Percentiles rank a stretch among this genome's conserved stretches.
Conservation (phyloP, 1,140 invertebrate genomes). For the Odontomachus brunneus region DNA sequence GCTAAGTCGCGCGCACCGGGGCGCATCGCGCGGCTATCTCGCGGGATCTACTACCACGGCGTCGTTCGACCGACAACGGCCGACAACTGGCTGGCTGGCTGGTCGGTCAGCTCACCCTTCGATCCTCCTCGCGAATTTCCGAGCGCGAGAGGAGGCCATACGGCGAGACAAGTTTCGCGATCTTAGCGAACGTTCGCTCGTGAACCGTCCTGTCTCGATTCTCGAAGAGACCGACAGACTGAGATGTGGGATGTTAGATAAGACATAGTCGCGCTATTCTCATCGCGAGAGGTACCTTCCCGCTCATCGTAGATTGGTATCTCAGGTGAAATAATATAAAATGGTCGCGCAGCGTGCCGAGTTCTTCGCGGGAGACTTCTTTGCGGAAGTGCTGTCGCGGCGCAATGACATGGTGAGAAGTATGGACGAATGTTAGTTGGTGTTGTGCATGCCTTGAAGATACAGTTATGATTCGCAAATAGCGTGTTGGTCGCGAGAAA, state of each 20-base stretch:
- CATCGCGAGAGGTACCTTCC: background rate
- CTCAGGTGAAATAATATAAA: background rate
- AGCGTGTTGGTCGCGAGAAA: background rate
- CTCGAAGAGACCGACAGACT: conserved; percentile 22
- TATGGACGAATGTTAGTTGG: background rate
- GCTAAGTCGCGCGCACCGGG: conserved; percentile 71
- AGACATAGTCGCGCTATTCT: background rate
- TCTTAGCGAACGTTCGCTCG: background rate
- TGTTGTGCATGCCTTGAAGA: background rate
- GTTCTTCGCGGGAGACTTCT: too few species aligned
- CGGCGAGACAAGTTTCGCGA: background rate
- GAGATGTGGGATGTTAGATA: conserved; percentile 13
- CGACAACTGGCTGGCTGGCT: conserved; percentile 13
- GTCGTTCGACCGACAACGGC: conserved; percentile 28
- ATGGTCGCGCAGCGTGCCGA: background rate
- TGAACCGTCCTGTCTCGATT: conserved; percentile 31
- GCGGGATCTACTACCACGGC: conserved; percentile 1
- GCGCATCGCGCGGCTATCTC: conserved; percentile 25
- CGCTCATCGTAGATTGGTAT: background rate
- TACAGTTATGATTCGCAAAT: background rate
- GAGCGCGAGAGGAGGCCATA: conserved; percentile 7
- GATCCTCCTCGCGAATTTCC: conserved; percentile 48
- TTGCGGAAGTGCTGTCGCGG: too few species aligned
- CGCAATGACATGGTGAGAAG: background rate
- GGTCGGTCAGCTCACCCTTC: background rate